Base-by-base conservation (phyloP, 2,113 vertebrate genomes). In the Sceloporus tristichus region DNA sequence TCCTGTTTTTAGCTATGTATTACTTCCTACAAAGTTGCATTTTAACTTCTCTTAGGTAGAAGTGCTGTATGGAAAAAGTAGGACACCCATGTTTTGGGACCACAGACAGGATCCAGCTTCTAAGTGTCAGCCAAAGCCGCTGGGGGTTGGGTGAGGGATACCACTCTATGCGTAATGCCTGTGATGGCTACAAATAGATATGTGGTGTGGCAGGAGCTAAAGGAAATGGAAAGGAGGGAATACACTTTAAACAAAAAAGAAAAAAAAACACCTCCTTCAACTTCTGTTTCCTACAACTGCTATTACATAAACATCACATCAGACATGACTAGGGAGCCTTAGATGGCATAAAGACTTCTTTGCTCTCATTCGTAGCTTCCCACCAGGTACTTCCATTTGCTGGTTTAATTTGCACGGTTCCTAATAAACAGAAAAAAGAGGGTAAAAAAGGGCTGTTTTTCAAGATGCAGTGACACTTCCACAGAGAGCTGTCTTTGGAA, bases 141-240 rank as follows among this genome's bases (percentile, higher is more conserved):
- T 85, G 86, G 88, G 90, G 89, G 68, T 91, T 96, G 95, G 94
- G 90, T 94, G 95, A 94, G 65, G 88, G 90, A 79, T 88, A 6
- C 88, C 0, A 75, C 56, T 91, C 90, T 68, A 56, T 93, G 93
- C 87, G 90, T 93, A 87, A 94, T 95, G 93, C 92, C 88, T 93
- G 92, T 90, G 92, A 92, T 94, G 88, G 92, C 88, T 92, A 85
- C 75, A 88, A 92, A 91, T 90, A 91, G 93, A 81, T 92, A 90
- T 89, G 73, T 91, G 77, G 87, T 89, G 73, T 91, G 89, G 92
- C 94, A 95, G 90, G 85, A 91, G 76, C 34, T 90, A 90, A 94
- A 88, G 87, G 91, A 94, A 93, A 90, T 83, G 54, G 92, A 91
- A 90, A 79, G 82, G 71, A 91, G 73, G 85, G 80, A 93, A 94